These are phyloP conservation scores for Sceliomorpha sp. DNA, from an alignment of 2,888 invertebrate species.

Conservation along the genomic window DNA sequence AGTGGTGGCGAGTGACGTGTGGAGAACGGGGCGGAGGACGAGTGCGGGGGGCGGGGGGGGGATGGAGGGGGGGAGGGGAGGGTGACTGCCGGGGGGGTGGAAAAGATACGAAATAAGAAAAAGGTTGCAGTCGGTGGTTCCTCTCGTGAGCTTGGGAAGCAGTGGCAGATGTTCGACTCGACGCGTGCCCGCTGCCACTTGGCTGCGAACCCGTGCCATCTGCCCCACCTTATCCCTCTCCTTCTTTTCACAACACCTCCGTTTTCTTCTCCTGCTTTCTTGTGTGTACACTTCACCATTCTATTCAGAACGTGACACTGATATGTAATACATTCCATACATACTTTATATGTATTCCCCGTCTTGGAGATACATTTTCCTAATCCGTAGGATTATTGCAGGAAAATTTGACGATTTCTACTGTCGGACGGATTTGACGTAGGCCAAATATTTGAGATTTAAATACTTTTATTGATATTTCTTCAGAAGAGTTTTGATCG, in stretches of 20 bases:
- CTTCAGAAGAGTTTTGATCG: too few relatives aligned
- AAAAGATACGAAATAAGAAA: slow-evolving; percentile 69
- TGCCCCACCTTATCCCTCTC: slow-evolving; percentile 68
- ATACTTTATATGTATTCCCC: slow-evolving; percentile 12
- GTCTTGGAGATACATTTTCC: too few relatives aligned
- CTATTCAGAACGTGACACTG: slow-evolving; percentile 51
- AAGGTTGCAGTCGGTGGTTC: slow-evolving; percentile 66
- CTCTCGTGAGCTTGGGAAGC: slow-evolving; percentile 63
- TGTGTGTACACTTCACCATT: slow-evolving; percentile 31
- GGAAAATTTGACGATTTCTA: too few relatives aligned
- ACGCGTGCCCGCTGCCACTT: slow-evolving; percentile 81
- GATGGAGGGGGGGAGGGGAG: slow-evolving; percentile 21
- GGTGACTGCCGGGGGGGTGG: slow-evolving; percentile 53
- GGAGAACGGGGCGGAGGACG: too few relatives aligned
- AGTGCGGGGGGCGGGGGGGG: too few relatives aligned
- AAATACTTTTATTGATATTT: too few relatives aligned
- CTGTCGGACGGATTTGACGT: too few relatives aligned
- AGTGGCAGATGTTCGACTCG: slow-evolving; percentile 77
- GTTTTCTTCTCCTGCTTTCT: slow-evolving; percentile 46
- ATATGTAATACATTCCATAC: slow-evolving; percentile 39
- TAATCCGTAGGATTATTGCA: too few relatives aligned
- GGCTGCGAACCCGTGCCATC: slow-evolving; percentile 75
- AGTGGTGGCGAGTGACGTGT: too few relatives aligned
- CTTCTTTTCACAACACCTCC: slow-evolving; percentile 53
- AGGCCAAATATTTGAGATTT: too few relatives aligned